These are phyloP conservation scores for Percina caprodes DNA, from an alignment of 2,113 vertebrate species.

Conservation along the genomic window DNA sequence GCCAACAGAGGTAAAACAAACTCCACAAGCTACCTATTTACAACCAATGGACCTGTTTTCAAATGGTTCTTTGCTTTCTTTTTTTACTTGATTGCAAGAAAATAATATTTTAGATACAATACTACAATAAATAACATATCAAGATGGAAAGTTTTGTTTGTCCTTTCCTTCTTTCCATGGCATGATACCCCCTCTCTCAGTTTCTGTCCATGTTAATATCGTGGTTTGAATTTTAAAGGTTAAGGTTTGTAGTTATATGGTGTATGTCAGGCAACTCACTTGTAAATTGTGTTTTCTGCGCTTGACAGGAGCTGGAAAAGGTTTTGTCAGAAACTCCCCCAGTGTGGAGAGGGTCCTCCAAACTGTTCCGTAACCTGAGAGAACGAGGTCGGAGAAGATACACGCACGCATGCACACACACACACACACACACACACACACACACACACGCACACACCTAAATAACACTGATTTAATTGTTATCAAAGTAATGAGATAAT, in stretches of 20 bases:
- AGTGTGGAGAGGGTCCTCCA: constrained; percentile 97
- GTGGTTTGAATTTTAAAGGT: background rate
- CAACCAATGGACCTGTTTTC: background rate
- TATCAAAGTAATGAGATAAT: constrained; percentile 19
- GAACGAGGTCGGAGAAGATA: constrained; percentile 86
- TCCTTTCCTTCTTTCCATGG: background rate
- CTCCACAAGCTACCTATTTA: background rate
- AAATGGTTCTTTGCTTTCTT: background rate
- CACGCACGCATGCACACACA: background rate
- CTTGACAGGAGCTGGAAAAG: constrained; percentile 92
- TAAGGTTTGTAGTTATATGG: background rate
- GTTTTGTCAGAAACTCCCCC: constrained; percentile 94
- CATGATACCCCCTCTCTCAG: background rate
- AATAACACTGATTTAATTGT: background rate
- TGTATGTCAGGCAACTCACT: background rate
- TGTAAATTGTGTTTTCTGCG: constrained; percentile 7
- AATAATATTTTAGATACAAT: background rate
- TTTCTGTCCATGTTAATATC: background rate
- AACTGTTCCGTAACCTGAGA: constrained; percentile 94
- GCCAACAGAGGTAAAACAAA: background rate
- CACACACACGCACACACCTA: background rate
- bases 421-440: constrained; percentile 4
- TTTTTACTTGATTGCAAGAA: background rate
- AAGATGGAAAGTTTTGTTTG: background rate
- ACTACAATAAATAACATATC: background rate